phyloP scores from a whole-genome alignment of 64 coral and sea anemone species.

The Stichodactyla mertensii region DNA sequence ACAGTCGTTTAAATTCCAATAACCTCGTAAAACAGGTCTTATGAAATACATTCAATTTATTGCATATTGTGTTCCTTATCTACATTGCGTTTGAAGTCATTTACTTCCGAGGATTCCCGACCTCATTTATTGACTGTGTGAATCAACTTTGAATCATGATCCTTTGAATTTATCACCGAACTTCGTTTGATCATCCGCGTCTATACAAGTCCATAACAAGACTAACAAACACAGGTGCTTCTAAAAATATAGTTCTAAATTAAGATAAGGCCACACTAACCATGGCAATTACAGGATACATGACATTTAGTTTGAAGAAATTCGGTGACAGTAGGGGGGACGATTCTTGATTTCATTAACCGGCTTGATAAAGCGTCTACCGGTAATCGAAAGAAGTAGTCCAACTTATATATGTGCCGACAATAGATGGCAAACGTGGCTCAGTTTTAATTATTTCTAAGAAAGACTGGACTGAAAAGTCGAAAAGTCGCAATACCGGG shows the following conservation, averaged over 20 bases:
- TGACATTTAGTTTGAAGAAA: not conserved
- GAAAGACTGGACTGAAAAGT: too few species aligned
- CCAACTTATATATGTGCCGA: too few species aligned
- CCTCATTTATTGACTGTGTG: not conserved
- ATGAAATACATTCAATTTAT: not conserved
- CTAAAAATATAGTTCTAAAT: not conserved
- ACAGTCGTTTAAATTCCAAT: not conserved
- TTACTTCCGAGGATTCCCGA: not conserved
- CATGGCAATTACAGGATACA: not conserved
- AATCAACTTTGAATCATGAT: not conserved
- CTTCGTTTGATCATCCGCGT: not conserved
- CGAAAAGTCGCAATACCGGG: too few species aligned
- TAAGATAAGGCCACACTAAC: not conserved
- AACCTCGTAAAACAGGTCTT: not conserved
- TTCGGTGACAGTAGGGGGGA: not conserved
- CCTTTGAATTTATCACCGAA: not conserved
- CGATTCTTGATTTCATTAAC: not conserved
- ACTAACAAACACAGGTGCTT: not conserved
- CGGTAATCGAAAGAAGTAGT: too few species aligned
- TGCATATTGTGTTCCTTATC: not conserved
- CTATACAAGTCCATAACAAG: not conserved
- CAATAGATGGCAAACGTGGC: too few species aligned
- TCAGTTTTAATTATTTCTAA: too few species aligned
- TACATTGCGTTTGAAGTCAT: not conserved
- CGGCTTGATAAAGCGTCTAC: too few species aligned